Evolutionary conservation across 2,888 invertebrate species (phyloP).

Genomic region (Suillia variegata): DNA sequence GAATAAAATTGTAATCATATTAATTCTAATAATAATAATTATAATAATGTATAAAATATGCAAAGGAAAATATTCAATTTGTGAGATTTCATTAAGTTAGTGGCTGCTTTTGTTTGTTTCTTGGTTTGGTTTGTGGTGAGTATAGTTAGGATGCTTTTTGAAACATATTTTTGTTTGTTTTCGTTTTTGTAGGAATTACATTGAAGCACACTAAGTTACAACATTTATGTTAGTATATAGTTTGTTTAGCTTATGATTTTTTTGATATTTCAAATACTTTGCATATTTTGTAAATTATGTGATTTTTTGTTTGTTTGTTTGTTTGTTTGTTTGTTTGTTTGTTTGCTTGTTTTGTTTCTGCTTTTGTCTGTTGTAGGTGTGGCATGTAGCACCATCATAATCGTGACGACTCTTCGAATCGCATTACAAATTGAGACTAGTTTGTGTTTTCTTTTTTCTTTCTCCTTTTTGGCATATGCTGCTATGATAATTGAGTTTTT

Average conservation of each 20-base stretch:
- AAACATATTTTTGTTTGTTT: slow-evolving; percentile 6
- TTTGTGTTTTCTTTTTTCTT: slow-evolving; percentile 11
- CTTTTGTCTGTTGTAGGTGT: neutral
- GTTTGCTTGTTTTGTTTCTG: slow-evolving; percentile 2
- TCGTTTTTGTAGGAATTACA: slow-evolving; percentile 28
- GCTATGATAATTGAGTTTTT: slow-evolving; percentile 34
- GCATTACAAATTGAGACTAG: slow-evolving; percentile 18
- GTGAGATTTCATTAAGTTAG: too few relatives aligned
- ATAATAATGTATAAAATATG: too few relatives aligned
- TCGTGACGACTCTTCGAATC: neutral
- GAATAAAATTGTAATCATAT: too few relatives aligned
- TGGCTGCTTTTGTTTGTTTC: neutral
- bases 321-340: slow-evolving; percentile 14
- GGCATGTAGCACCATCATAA: slow-evolving; percentile 6
- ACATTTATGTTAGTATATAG: slow-evolving; percentile 17
- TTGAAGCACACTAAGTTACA: slow-evolving; percentile 33
- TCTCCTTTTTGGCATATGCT: slow-evolving; percentile 22
- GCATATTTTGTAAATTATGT: slow-evolving; percentile 34
- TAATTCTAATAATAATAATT: too few relatives aligned
- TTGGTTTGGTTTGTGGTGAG: neutral
- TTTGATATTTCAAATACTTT: slow-evolving; percentile 19
- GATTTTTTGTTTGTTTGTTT: slow-evolving; percentile 18
- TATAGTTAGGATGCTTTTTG: neutral
- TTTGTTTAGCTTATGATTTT: too few relatives aligned
- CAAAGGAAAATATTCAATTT: too few relatives aligned